Base-by-base conservation (phyloP, 2,113 vertebrate species). In the Pavo muticus region DNA sequence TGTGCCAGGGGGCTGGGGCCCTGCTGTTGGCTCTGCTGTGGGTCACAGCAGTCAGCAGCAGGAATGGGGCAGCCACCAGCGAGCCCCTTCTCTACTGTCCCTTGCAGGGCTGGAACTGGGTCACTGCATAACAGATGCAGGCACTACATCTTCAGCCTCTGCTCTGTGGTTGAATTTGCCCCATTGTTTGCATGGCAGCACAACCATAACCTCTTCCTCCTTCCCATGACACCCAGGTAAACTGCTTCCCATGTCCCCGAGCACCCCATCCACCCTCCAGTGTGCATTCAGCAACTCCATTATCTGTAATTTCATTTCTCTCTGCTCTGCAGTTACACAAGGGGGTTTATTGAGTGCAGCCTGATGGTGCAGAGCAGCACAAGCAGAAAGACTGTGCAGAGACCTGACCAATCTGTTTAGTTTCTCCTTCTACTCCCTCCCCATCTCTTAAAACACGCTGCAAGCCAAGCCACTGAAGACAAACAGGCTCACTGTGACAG, bases 41-140 rank as follows among this genome's bases (percentile, higher is more conserved):
- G 2, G 47, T 45, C 59, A 21, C 84, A 24, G 29, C 0, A 0
- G 2, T 9, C 50, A 30, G 32, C 0, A 0, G 1, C 8, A 45
- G 29, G 44, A 69, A 39, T 20, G 23, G 16, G 45, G 60, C 44
- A 60, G 52, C 75, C 71, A n/a, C 63, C 72, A 30, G 63, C 52
- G 61, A 14, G 54, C 14, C 44, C 45, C 67, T 25, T 60, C 27
- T 50, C 90, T n/a, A 18, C 35, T 47, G 39, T 61, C 57, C 57
- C 59, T 78, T 19, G 0, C 11, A n/a, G 24, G 18, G 40, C 68
- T 10, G 14, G 32, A 42, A 8, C 17, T 61, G 19, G 69, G 27
- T 54, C 84, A 23, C 56, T 35, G 65, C 67, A 12, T 45, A 14
- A 52, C 3, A 61, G 37, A 16, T 54, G 30, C n/a, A 40, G 68